A percentile compares a stretch with the other conserved stretches of the same genome.
phyloP scores from a whole-genome alignment of 2,888 invertebrate genomes.

The Onchidella celtica region DNA sequence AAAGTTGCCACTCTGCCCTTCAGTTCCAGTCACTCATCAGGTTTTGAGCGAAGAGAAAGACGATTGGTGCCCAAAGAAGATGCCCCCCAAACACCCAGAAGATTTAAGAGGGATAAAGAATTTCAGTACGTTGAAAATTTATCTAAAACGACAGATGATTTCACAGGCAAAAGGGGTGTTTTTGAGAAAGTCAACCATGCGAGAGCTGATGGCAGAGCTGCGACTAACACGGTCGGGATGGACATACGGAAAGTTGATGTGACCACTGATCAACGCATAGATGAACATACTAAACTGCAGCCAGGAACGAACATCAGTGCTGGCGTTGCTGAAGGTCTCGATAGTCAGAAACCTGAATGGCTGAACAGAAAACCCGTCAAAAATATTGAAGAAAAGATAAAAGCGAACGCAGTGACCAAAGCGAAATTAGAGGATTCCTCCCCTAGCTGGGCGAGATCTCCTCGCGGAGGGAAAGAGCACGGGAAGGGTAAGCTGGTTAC shows the following conservation, averaged over 20 bases:
- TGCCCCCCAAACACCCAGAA: not conserved
- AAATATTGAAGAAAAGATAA: constrained; percentile 17
- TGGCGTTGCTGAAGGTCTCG: too few species aligned
- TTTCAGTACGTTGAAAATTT: not conserved
- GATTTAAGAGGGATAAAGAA: constrained; percentile 3
- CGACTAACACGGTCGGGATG: too few species aligned
- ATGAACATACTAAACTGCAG: not conserved
- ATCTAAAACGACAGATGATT: not conserved
- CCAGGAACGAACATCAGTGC: not conserved
- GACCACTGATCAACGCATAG: too few species aligned
- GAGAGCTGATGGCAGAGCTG: too few species aligned
- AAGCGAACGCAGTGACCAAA: not conserved
- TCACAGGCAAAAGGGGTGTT: not conserved
- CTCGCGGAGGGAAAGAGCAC: too few species aligned
- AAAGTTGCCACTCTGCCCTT: not conserved
- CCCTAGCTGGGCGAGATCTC: constrained; percentile 12
- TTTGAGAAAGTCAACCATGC: too few species aligned
- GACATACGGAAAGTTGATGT: too few species aligned
- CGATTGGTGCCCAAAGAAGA: not conserved
- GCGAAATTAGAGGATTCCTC: not conserved
- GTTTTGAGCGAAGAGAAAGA: not conserved
- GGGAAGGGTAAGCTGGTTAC: too few species aligned
- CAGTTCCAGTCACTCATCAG: too few species aligned
- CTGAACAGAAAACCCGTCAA: constrained; percentile 20
- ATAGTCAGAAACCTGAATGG: constrained; percentile 21